These are phyloP conservation scores for Aphelenchoides besseyi DNA, from an alignment of 1,140 invertebrate species.

Conservation along the genomic window DNA sequence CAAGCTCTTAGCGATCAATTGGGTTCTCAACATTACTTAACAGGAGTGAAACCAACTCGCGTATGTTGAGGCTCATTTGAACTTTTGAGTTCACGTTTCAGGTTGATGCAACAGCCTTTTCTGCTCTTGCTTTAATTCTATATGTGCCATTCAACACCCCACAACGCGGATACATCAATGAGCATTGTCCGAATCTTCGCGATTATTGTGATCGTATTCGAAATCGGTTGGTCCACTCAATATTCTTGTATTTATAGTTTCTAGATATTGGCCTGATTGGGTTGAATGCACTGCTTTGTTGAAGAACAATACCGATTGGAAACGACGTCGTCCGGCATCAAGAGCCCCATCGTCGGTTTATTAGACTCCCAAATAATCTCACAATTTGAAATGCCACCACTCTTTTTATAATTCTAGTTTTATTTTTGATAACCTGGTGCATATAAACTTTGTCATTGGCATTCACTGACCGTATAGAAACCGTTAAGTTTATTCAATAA, in stretches of 20 bases:
- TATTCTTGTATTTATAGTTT: too few species aligned
- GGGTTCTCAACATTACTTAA: constrained; percentile 86
- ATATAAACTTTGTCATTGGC: too few species aligned
- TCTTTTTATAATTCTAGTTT: too few species aligned
- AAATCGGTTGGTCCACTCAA: too few species aligned
- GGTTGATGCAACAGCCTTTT: constrained; percentile 46
- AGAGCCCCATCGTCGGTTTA: background rate
- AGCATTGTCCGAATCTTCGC: constrained; percentile 41
- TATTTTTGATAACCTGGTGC: too few species aligned
- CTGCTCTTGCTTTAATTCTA: constrained; percentile 46
- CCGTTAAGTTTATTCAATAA: background rate
- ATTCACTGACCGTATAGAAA: too few species aligned
- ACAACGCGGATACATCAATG: constrained; percentile 35
- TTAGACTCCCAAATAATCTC: background rate
- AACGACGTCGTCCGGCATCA: background rate
- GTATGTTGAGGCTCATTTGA: background rate
- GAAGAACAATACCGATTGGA: constrained; percentile 15
- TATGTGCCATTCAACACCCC: constrained; percentile 50
- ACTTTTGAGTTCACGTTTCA: constrained; percentile 63
- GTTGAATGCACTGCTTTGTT: constrained; percentile 9
- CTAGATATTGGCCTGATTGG: constrained; percentile 32
- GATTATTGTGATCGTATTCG: constrained; percentile 39
- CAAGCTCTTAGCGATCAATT: constrained; percentile 82
- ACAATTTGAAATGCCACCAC: too few species aligned
- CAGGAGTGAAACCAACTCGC: constrained; percentile 76